Conservation (phyloP, 2,113 vertebrate genomes). For the Patagioenas fasciata region DNA sequence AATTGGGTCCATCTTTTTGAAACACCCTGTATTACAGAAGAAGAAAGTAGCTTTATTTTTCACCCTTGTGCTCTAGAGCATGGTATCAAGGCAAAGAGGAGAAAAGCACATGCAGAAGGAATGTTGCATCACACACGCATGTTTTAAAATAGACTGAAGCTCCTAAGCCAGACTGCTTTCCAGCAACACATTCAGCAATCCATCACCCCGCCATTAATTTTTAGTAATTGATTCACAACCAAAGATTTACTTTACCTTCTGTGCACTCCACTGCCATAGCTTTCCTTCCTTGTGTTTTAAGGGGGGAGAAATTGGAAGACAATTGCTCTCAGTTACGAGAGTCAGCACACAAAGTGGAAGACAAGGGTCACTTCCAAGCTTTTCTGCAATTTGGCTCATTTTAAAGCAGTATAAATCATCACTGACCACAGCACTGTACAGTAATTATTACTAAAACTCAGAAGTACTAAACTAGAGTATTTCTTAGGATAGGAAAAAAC, state of each 20-base stretch:
- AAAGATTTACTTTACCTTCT: slow-evolving; percentile 86
- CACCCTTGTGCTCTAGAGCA: background rate
- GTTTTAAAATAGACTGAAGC: background rate
- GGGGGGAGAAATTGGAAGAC: slow-evolving; percentile 68
- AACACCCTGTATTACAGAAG: background rate
- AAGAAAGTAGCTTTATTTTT: background rate
- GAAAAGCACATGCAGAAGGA: background rate
- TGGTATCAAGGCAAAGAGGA: background rate
- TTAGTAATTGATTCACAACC: background rate
- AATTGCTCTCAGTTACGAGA: slow-evolving; percentile 53
- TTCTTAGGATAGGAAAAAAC: background rate
- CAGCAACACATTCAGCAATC: background rate
- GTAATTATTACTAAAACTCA: background rate
- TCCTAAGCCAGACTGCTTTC: background rate
- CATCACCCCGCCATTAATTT: background rate
- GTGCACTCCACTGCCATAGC: slow-evolving; percentile 87
- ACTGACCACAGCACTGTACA: background rate
- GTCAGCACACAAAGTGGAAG: background rate
- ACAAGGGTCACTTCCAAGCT: background rate
- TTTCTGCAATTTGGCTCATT: background rate
- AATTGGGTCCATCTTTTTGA: no score
- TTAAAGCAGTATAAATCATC: background rate
- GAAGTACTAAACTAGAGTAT: background rate
- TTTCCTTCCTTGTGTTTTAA: slow-evolving; percentile 82
- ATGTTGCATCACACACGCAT: background rate